These are phyloP conservation scores for Netelia inedita DNA, from an alignment of 2,888 invertebrate genomes.

Conservation along the genomic window DNA sequence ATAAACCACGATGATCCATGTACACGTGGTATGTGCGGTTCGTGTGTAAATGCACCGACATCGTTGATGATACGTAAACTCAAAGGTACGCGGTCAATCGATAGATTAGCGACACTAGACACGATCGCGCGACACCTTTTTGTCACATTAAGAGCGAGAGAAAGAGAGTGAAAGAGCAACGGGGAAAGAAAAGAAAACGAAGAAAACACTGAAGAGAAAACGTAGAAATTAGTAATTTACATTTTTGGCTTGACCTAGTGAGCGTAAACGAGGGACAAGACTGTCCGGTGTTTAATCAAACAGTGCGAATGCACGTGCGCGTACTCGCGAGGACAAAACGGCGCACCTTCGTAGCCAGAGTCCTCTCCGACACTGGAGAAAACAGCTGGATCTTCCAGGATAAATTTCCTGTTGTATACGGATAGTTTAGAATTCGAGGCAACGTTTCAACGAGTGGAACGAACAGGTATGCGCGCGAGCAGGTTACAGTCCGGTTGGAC, in stretches of 20 bases:
- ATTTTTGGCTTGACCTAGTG: slow-evolving; percentile 66
- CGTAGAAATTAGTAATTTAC: slow-evolving; percentile 59
- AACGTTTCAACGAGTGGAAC: slow-evolving; percentile 56
- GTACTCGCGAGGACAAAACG: slow-evolving; percentile 22
- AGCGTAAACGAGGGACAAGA: slow-evolving; percentile 7
- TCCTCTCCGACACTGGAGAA: slow-evolving; percentile 11
- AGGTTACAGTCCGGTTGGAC: slow-evolving; percentile 38
- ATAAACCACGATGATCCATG: neutral
- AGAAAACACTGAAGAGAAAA: slow-evolving; percentile 53
- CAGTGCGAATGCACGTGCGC: neutral
- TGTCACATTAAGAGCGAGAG: neutral
- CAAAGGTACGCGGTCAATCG: slow-evolving; percentile 19
- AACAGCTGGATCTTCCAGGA: slow-evolving; percentile 19
- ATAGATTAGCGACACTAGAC: slow-evolving; percentile 34
- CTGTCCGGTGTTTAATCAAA: neutral
- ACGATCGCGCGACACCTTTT: slow-evolving; percentile 15
- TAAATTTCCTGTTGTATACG: neutral
- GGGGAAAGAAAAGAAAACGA: neutral
- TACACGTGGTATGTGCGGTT: neutral
- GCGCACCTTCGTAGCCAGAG: slow-evolving; percentile 34
- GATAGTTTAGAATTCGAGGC: slow-evolving; percentile 56
- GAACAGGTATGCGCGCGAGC: slow-evolving; percentile 62
- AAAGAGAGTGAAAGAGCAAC: neutral
- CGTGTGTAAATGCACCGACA: slow-evolving; percentile 22
- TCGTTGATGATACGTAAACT: neutral